Base-by-base conservation (phyloP, 2,113 vertebrate species). In the Gallinago undulata region DNA sequence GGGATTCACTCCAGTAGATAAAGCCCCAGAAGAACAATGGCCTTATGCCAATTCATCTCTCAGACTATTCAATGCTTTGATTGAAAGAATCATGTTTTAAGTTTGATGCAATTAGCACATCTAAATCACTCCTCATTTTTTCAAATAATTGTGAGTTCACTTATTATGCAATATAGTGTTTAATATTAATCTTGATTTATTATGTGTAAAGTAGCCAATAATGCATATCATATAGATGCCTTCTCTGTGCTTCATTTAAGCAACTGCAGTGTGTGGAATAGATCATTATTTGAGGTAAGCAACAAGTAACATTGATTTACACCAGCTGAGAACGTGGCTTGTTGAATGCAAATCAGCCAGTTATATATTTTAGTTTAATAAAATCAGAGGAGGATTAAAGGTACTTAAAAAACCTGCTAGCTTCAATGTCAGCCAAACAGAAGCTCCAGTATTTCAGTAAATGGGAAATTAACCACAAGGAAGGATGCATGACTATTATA, bases 111-210 rank as follows among this genome's bases (percentile, higher is more conserved):
- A 72, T 69, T 74, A 76, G 3, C 31, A 35, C 19, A 59, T 66
- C 53, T 53, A 73, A 68, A 82, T 77, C 33, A 60, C 11, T 72
- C 22, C 14, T 89, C 7, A 37, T 83, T 85, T 90, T 93, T 84
- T 25, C 25, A 74, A 80, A 70, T 55, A 74, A n/a, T 13, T 69
- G 10, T 80, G 13, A 85, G 19, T 43, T 85, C 31, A 76, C 12
- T 43, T 88, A 76, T 83, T 55, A 69, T 77, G 13, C 17, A 91
- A 55, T n/a, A 53, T 30, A 68, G 66, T 30, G 3, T 73, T 84
- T 85, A 91, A 89, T 95, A 93, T 87, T 83, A 96, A 76, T 83
- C 41, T 73, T 83, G 37, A 84, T 87, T 87, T 92, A 93, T 87
- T 74, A 64, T 33, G 9, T 59, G n/a, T 83, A 50, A 95, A 76